phyloP scores from a whole-genome alignment of 2,113 vertebrate genomes.

The Dissostichus mawsoni region DNA sequence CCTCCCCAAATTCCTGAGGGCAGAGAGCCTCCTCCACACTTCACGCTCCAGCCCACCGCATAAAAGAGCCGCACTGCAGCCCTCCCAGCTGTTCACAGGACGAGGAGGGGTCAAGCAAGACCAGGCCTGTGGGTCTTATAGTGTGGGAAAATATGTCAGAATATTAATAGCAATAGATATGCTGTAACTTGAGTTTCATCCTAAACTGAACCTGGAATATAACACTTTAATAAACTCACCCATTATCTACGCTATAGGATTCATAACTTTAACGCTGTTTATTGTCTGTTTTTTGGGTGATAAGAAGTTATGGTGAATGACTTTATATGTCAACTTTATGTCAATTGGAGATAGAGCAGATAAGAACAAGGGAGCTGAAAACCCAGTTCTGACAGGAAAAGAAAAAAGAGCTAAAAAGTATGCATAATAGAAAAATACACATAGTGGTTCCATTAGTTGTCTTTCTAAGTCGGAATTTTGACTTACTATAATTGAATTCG shows the following conservation, averaged over 20 bases:
- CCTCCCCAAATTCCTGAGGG: constrained; percentile 67
- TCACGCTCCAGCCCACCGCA: constrained; percentile 65
- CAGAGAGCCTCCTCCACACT: constrained; percentile 40
- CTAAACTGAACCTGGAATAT: background rate
- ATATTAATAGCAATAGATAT: background rate
- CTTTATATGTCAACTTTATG: no score
- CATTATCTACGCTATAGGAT: background rate
- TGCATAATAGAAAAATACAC: no score
- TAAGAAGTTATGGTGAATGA: no score
- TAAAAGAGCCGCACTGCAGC: constrained; percentile 55
- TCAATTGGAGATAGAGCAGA: no score
- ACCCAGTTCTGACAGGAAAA: no score
- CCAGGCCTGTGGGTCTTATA: background rate
- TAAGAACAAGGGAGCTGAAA: no score
- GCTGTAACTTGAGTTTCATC: background rate
- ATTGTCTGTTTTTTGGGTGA: background rate
- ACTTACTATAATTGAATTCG: no score
- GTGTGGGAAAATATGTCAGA: constrained; percentile 43
- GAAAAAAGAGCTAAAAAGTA: no score
- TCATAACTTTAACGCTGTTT: background rate
- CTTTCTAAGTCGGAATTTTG: no score
- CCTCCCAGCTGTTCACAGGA: constrained; percentile 55
- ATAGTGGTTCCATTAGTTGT: no score
- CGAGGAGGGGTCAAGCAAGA: constrained; percentile 22
- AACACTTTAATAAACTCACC: background rate